These are phyloP conservation scores for Lophotis ruficrista DNA, from an alignment of 2,113 vertebrate species.

Conservation along the genomic window DNA sequence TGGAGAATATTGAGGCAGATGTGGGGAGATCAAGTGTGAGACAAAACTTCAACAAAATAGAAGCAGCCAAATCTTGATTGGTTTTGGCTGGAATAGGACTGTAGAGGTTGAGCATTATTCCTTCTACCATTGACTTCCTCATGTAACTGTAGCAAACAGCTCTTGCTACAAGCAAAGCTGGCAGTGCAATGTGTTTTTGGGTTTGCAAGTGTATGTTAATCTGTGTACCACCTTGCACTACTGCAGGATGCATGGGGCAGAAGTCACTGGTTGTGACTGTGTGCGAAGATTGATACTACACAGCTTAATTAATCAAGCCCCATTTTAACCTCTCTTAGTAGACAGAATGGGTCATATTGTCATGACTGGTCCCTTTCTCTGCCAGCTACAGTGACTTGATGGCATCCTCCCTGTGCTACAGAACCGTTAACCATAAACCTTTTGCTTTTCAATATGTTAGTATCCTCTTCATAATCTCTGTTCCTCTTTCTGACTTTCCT, in stretches of 20 bases:
- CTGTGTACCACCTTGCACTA: background rate
- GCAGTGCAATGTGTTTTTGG: background rate
- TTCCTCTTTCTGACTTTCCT: constrained; percentile 44
- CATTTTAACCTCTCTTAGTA: background rate
- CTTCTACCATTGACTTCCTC: background rate
- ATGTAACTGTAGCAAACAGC: background rate
- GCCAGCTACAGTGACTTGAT: background rate
- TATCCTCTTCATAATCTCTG: background rate
- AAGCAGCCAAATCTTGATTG: background rate
- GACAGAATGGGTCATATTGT: background rate
- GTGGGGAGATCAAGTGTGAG: background rate
- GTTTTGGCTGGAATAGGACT: background rate
- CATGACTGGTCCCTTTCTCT: background rate
- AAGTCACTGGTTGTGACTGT: background rate
- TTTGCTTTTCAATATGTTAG: background rate
- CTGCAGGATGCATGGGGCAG: background rate
- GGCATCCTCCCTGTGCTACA: background rate
- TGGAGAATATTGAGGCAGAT: background rate
- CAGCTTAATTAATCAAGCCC: background rate
- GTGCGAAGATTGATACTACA: background rate
- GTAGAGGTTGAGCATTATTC: background rate
- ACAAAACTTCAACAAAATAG: background rate
- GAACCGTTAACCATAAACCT: background rate
- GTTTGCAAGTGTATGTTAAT: background rate
- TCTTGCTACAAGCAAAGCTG: background rate